Evolutionary conservation across 1,140 invertebrate species (phyloP), one percentile per base, ranked within the genome.

Genomic region (Phthorimaea operculella): DNA sequence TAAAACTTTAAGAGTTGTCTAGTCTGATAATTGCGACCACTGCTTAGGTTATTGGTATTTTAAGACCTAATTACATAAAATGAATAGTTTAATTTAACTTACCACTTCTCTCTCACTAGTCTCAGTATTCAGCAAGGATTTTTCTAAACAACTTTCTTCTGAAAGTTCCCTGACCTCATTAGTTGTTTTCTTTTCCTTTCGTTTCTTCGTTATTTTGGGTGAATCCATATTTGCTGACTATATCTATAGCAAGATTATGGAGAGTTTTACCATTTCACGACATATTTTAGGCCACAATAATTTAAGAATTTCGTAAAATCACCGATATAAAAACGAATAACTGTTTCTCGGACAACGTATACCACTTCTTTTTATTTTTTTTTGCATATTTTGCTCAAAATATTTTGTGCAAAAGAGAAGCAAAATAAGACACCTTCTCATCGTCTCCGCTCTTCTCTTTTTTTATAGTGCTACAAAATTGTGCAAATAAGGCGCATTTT

Each of bases 141-240:
- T 62, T 64, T 68, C 62, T 44, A 45, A 39, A 54, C 51, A 68
- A 64, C 51, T 63, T 51, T 70, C 54, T 52, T 70, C 64, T 1
- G 54, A 39, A 52, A 60, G 58, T 70, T 72, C 65, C 21, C 39
- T 78, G 73, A 81, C 76, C 73, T 79, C 74, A 52, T 70, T 81
- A 54, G 51, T 51, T 52, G 64, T 71, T 55, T 67, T 73, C 34
- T 64, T 66, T 33, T 56, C 54, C 55, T 68, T 74, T 18, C 64
- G 65, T 55, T 67, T 72, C 58, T 60, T 74, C 16, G 56, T 48
- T 54, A 12, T 50, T 50, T 60, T 58, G 28, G 51, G 55, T 17
- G 42, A 42, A 47, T 68, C 64, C 67, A 72, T 76, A 15, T 10
- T 39, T 39, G 36, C 1, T 39, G 36, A 39, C 10, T 39, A 39